phyloP scores from a whole-genome alignment of 2,888 invertebrate species.

The Anodontia alba region DNA sequence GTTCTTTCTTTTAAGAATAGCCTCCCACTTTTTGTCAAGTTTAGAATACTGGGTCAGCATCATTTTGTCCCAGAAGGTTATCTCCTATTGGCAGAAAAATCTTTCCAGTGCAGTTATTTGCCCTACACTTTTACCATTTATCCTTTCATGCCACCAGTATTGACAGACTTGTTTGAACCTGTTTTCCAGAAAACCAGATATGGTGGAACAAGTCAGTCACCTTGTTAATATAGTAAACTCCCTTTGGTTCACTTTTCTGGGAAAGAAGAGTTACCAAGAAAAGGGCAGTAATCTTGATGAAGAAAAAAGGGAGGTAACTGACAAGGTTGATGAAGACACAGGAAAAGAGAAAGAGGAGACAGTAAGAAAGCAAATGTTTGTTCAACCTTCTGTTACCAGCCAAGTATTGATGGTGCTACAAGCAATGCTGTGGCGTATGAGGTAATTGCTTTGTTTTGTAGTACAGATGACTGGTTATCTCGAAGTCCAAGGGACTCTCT shows the following conservation, averaged over 20 bases:
- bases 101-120: no score
- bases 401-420: conserved; percentile 42
- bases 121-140: no score
- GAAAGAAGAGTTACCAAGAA: not conserved
- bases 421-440: conserved; percentile 29
- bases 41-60: no score
- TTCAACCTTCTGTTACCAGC: conserved; percentile 32
- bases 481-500: no score
- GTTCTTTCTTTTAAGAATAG: no score
- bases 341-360: conserved; percentile 1
- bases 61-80: no score
- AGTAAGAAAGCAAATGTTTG: conserved; percentile 22
- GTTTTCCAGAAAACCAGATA: not conserved
- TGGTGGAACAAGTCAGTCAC: conserved; percentile 19
- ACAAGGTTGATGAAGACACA: not conserved
- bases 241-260: conserved; percentile 58
- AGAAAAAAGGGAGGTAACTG: not conserved
- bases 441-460: conserved; percentile 45
- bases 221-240: conserved; percentile 44
- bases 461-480: not conserved
- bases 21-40: no score
- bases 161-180: no score
- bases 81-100: no score
- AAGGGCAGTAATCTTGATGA: not conserved
- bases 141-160: no score